Evolutionary conservation across 2,888 invertebrate species (phyloP).

Genomic region (Xestia xanthographa): DNA sequence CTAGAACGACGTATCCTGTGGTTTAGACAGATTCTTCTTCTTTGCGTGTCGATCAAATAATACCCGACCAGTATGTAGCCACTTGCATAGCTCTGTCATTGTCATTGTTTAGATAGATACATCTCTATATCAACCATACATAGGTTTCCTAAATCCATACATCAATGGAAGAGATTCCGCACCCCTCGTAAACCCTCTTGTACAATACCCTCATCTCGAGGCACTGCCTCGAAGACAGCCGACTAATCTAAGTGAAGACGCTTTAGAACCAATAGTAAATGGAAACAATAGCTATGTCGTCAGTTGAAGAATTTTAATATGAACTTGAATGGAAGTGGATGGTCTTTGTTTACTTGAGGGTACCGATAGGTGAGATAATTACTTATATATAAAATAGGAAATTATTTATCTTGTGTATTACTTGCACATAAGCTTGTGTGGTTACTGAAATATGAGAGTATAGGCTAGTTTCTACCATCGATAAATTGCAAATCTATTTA

Average conservation of each 20-base stretch:
- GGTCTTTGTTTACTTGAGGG: not conserved
- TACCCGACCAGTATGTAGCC: too few species aligned
- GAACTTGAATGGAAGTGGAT: not conserved
- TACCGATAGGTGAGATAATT: not conserved
- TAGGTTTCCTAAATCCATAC: constrained; percentile 4
- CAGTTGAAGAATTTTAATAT: not conserved
- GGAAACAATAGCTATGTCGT: not conserved
- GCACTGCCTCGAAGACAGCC: not conserved
- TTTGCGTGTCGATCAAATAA: too few species aligned
- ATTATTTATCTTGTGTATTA: not conserved
- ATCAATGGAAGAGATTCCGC: not conserved
- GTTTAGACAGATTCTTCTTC: too few species aligned
- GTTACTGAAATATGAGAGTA: not conserved
- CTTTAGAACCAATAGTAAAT: not conserved
- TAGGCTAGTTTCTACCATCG: too few species aligned
- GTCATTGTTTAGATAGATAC: not conserved
- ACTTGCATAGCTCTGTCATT: too few species aligned
- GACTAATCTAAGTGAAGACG: not conserved
- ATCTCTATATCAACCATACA: not conserved
- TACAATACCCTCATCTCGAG: constrained; percentile 6
- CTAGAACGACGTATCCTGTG: not conserved
- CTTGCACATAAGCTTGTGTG: not conserved
- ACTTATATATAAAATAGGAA: too few species aligned
- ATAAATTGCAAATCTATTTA: too few species aligned
- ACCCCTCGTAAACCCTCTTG: not conserved